Conservation (phyloP, 2,113 vertebrate genomes). For the Uria aalge region DNA sequence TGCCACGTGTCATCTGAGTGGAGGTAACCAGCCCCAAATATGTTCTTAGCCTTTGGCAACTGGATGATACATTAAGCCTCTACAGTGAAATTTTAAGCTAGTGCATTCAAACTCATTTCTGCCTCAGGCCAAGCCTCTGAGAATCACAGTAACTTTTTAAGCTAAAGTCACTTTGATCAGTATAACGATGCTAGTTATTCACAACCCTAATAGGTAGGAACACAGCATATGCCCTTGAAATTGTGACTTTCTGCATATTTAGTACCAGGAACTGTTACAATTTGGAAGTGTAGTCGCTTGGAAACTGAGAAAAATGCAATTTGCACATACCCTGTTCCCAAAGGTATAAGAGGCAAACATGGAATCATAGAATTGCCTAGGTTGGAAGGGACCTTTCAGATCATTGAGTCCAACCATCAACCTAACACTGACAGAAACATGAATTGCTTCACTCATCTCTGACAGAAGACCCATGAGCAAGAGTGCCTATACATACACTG, state of each 20-base stretch:
- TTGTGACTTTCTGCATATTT: not conserved
- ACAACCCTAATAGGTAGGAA: not conserved
- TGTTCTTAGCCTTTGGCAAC: not conserved
- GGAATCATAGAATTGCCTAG: no score
- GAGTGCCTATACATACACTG: not conserved
- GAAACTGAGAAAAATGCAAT: not conserved
- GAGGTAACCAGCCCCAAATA: not conserved
- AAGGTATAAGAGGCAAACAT: not conserved
- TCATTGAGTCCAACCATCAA: no score
- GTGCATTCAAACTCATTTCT: not conserved
- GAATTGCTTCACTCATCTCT: not conserved
- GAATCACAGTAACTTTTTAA: not conserved
- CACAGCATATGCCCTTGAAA: not conserved
- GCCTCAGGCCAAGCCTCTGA: not conserved
- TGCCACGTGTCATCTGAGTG: rapidly evolving
- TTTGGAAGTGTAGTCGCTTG: not conserved
- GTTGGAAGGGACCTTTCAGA: no score
- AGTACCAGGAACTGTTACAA: not conserved
- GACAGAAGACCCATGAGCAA: not conserved
- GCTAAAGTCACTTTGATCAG: not conserved
- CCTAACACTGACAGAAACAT: no score
- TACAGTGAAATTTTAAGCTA: not conserved
- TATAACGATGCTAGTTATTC: not conserved
- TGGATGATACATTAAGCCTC: not conserved
- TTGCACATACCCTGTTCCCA: not conserved